These are phyloP conservation scores for Sphaeramia orbicularis DNA, from an alignment of 2,797 vertebrate genomes.

Conservation along the genomic window DNA sequence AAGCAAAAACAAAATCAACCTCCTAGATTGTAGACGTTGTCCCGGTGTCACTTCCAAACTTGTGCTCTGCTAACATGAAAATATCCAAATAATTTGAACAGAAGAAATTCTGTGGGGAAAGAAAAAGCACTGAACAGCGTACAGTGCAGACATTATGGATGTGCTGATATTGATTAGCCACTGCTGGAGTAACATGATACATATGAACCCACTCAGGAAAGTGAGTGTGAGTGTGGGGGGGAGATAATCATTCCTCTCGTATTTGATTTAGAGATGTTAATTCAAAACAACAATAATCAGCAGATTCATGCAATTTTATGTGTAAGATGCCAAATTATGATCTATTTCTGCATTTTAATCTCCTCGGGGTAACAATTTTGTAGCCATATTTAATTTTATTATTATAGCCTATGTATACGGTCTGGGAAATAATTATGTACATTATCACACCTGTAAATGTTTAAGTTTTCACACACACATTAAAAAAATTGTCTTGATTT, in stretches of 20 bases:
- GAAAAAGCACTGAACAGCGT: slow-evolving; percentile 40
- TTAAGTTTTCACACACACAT: too few relatives aligned
- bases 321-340: too few relatives aligned
- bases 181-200: slow-evolving; percentile 79
- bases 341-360: too few relatives aligned
- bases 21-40: slow-evolving; percentile 16
- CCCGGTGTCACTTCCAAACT: slow-evolving; percentile 28
- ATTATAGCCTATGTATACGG: too few relatives aligned
- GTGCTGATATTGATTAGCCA: slow-evolving; percentile 80
- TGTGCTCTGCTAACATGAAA: slow-evolving; percentile 14
- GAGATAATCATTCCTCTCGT: slow-evolving; percentile 53
- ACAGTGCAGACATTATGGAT: slow-evolving; percentile 64
- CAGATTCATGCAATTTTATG: too few relatives aligned
- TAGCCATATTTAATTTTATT: too few relatives aligned
- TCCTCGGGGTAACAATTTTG: too few relatives aligned
- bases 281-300: slow-evolving; percentile 1
- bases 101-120: slow-evolving; percentile 5
- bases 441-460: too few relatives aligned
- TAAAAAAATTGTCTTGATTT: too few relatives aligned
- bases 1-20: not conserved
- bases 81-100: slow-evolving; percentile 27
- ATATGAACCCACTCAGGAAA: slow-evolving; percentile 21
- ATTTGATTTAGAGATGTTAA: slow-evolving; percentile 28
- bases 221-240: too few relatives aligned
- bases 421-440: too few relatives aligned